Percentiles rank a stretch among this genome's conserved stretches.
phyloP scores from a whole-genome alignment of 2,113 vertebrate species.

The Gambusia holbrooki region DNA sequence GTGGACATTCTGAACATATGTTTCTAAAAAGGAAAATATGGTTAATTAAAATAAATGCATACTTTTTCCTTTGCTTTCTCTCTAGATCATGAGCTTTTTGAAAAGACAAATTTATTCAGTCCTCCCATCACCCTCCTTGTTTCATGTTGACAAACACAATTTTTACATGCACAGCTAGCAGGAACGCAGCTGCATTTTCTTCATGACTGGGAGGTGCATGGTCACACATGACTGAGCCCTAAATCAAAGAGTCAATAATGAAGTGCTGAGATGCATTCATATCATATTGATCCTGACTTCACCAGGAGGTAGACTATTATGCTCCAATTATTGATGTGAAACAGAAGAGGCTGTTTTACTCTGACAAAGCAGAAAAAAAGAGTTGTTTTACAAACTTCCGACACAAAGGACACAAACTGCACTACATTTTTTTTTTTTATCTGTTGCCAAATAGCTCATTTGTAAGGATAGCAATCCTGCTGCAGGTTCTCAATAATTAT shows the following conservation, averaged over 20 bases:
- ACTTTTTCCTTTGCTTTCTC: conserved; percentile 23
- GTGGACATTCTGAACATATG: conserved; percentile 33
- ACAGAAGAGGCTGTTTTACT: background rate
- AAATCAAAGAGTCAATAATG: conserved; percentile 38
- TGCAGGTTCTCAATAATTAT: conserved; percentile 21
- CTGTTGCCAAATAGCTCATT: background rate
- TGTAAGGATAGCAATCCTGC: conserved; percentile 12
- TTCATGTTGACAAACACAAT: conserved; percentile 1
- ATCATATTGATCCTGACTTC: conserved; percentile 41
- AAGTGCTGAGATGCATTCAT: conserved; percentile 17
- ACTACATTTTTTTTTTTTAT: conserved; percentile 1
- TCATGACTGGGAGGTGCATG: conserved; percentile 1
- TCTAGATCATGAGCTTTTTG: conserved; percentile 20
- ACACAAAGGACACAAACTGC: background rate
- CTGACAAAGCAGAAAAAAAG: background rate
- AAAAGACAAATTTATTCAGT: conserved; percentile 40
- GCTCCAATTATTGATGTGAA: conserved; percentile 6
- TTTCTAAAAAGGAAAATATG: conserved; percentile 12
- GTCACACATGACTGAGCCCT: conserved; percentile 9
- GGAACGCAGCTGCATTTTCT: conserved; percentile 9
- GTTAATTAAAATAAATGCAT: conserved; percentile 15
- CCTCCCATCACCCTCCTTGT: background rate
- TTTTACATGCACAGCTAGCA: background rate
- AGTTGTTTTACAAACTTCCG: conserved; percentile 15
- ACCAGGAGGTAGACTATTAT: conserved; percentile 23